These are phyloP conservation scores for Tautogolabrus adspersus DNA, from an alignment of 2,113 vertebrate genomes.

Conservation along the genomic window DNA sequence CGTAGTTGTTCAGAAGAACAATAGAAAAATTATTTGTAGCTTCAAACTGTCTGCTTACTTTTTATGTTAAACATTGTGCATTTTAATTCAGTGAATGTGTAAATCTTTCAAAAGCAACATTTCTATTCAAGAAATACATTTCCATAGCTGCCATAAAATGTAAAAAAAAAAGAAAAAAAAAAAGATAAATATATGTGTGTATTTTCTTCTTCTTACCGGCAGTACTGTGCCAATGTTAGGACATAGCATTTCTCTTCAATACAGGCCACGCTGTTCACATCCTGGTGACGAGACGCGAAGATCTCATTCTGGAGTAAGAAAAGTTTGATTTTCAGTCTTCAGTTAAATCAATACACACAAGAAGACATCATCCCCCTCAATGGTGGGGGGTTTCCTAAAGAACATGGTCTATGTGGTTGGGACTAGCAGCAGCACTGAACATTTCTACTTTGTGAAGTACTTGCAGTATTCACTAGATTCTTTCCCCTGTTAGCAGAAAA, in stretches of 20 bases:
- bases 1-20: not conserved
- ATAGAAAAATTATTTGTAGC: not conserved
- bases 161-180: too few relatives aligned
- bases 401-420: too few relatives aligned
- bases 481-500: too few relatives aligned
- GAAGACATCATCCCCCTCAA: not conserved
- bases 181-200: not conserved
- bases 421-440: too few relatives aligned
- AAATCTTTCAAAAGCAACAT: not conserved
- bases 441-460: too few relatives aligned
- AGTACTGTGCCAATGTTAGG: slow-evolving; percentile 98
- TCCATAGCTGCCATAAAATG: not conserved
- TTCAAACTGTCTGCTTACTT: not conserved
- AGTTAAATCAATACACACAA: not conserved
- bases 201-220: slow-evolving; percentile 87
- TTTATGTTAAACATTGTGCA: slow-evolving; percentile 2
- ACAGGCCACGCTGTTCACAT: slow-evolving; percentile 98
- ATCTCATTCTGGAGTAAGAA: slow-evolving; percentile 91
- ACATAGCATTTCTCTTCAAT: slow-evolving; percentile 99
- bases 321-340: not conserved
- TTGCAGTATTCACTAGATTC: too few relatives aligned
- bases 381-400: too few relatives aligned
- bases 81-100: not conserved
- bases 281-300: slow-evolving; percentile 97
- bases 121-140: not conserved